Evolutionary conservation across 2,797 vertebrate genomes (phyloP), one percentile per base, ranked within the genome.

Genomic region (Etheostoma perlongum): DNA sequence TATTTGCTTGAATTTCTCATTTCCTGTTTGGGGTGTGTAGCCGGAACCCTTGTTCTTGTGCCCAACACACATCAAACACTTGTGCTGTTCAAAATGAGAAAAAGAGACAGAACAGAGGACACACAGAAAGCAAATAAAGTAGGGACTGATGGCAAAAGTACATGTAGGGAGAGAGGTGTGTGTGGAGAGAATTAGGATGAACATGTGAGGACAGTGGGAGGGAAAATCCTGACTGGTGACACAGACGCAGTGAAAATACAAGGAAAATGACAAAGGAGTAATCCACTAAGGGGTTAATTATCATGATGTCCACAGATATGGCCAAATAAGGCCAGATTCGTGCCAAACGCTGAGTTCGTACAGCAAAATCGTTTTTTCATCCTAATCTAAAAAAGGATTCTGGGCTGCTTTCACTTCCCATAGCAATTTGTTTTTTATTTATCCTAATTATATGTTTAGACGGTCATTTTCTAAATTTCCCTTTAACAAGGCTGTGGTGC

Each of bases 21-120:
- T 95, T 96, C 94, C 94, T 95, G 93, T 96, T 95, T 94, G 85
- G 94, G 94, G 93, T 88, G 94, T 94, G 92, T 92, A 77, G 91
- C 88, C 58, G 23, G 23, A 91, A 93, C 88, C 86, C 91, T 95
- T 94, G 90, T 93, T 94, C 94, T 92, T 44, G 46, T 94, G 93
- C 90, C 92, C 92, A 93, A 85, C 84, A 84, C 89, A 93, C 90
- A 93, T 94, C 91, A 94, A 94, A 95, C 90, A 72, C 68, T 71
- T n/a, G 14, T 67, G 51, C 67, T 75, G 60, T 64, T 76, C 13
- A 6, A 80, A 83, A 81, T 69, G 51, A 82, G 74, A 74, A 66
- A 78, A 67, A 63, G 51, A 85, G 73, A 68, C 54, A 59, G 51
- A 67, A 33, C 55, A 48, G 67, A 78, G 60, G 65, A 82, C 15